These are phyloP conservation scores for Ectemnius lituratus DNA, from an alignment of 2,888 invertebrate genomes.

Conservation along the genomic window DNA sequence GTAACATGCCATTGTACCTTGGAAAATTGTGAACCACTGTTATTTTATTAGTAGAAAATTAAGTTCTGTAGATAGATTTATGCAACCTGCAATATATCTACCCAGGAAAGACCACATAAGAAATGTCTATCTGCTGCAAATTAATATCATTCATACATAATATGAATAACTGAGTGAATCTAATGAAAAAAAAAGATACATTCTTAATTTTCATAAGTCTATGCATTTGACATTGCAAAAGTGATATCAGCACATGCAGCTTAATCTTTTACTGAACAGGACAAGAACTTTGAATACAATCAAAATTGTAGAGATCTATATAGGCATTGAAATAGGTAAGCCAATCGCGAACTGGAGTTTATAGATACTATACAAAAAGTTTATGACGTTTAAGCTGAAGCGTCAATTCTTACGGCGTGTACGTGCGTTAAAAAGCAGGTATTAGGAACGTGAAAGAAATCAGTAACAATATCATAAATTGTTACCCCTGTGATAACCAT, in stretches of 20 bases:
- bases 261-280: not conserved
- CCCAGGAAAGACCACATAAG: not conserved
- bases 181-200: not conserved
- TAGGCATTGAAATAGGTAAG: not conserved
- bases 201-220: no score
- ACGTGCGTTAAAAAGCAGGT: conserved; percentile 19
- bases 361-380: not conserved
- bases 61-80: conserved; percentile 15
- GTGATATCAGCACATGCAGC: not conserved
- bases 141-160: not conserved
- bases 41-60: conserved; percentile 22
- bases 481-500: conserved; percentile 13
- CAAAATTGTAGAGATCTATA: not conserved
- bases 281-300: not conserved
- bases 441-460: conserved; percentile 37
- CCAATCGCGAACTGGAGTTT: not conserved
- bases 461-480: conserved; percentile 1
- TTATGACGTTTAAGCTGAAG: not conserved
- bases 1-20: conserved; percentile 29
- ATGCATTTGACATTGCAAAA: not conserved
- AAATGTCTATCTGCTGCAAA: not conserved
- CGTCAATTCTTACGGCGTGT: not conserved
- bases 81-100: conserved; percentile 5
- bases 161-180: not conserved
- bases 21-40: conserved; percentile 46